A percentile compares a stretch with the other conserved stretches of the same genome.
phyloP scores from a whole-genome alignment of 2,888 invertebrate genomes.

The Diogma glabrata region DNA sequence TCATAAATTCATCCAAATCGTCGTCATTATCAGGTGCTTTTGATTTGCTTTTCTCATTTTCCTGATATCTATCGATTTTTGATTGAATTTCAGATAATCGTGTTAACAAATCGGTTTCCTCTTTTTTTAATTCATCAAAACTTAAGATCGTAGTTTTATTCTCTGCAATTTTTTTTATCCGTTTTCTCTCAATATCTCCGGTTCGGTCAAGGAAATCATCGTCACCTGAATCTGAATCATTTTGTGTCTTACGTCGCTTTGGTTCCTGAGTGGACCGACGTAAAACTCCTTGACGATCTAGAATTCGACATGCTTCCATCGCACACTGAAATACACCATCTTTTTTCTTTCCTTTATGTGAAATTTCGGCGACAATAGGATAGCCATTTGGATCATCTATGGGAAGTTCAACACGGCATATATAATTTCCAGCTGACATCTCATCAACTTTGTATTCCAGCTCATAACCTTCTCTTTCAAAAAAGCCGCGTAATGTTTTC shows the following conservation, averaged over 20 bases:
- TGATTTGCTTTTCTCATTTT: slow-evolving; percentile 28
- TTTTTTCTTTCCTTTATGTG: slow-evolving; percentile 86
- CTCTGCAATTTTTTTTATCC: slow-evolving; percentile 47
- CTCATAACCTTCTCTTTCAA: slow-evolving; percentile 83
- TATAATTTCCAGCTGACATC: slow-evolving; percentile 71
- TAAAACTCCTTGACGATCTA: slow-evolving; percentile 79
- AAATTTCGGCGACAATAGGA: slow-evolving; percentile 70
- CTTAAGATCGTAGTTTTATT: slow-evolving; percentile 38
- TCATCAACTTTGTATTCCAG: slow-evolving; percentile 80
- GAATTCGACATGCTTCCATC: slow-evolving; percentile 82
- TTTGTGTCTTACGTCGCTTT: slow-evolving; percentile 63
- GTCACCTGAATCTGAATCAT: slow-evolving; percentile 79
- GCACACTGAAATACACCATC: slow-evolving; percentile 90
- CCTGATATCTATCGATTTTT: slow-evolving; percentile 37
- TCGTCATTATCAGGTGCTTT: slow-evolving; percentile 43
- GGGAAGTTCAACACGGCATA: slow-evolving; percentile 73
- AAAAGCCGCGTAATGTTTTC: slow-evolving; percentile 85
- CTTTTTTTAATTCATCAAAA: slow-evolving; percentile 52
- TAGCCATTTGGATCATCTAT: slow-evolving; percentile 65
- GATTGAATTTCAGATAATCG: slow-evolving; percentile 52
- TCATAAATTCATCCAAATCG: slow-evolving; percentile 77
- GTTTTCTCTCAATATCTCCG: slow-evolving; percentile 79
- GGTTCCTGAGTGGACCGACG: slow-evolving; percentile 79
- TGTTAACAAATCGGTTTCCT: slow-evolving; percentile 35
- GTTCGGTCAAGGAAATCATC: slow-evolving; percentile 93